Base-by-base conservation (phyloP, 2,888 invertebrate species). In the Lochmaea crataegi region DNA sequence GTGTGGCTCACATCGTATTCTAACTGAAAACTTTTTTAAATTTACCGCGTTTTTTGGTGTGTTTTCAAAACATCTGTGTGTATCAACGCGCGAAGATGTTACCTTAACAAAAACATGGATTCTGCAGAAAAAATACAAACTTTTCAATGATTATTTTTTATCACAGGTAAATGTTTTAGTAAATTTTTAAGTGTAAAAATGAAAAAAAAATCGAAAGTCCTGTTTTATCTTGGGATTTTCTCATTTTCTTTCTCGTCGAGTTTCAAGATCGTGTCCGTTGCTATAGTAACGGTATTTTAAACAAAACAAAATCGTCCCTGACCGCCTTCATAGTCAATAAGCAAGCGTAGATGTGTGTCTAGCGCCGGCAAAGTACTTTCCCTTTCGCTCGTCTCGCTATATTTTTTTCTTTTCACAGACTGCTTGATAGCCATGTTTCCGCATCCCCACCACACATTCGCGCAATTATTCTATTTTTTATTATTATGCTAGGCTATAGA, bases 391-490 rank as follows among this genome's bases (percentile, higher is more conserved):
- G 76, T 76, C 53, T 68, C 74, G 67, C 63, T 73, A 45, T 77
- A 75, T 51, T 71, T 73, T 78, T 82, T 82, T 83, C 82, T 76
- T 64, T 26, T 48, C 56, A 18, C 56, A 56, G 38, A 48, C 18
- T 61, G 60, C 48, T 76, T 68, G 80, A 81, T 82, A 78, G 80
- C 84, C 83, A 83, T 85, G 81, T 83, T 83, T 81, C 79, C 78
- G 79, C 76, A 77, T 69, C 76, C 82, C 82, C 81, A 79, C 79
- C 81, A 81, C 76, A 65, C 76, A 76, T 79, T 70, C 77, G 81
- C 66, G 45, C 71, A 68, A 53, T 82, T 83, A 83, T 82, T 84
- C 84, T 84, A 85, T 84, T 85, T 85, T 85, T 84, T 80, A 74
- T 72, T 74, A 69, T 57, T 61, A 53, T 73, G 65, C 60, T 68